phyloP scores from a whole-genome alignment of 2,113 vertebrate species.

The Nycticryphes semicollaris region DNA sequence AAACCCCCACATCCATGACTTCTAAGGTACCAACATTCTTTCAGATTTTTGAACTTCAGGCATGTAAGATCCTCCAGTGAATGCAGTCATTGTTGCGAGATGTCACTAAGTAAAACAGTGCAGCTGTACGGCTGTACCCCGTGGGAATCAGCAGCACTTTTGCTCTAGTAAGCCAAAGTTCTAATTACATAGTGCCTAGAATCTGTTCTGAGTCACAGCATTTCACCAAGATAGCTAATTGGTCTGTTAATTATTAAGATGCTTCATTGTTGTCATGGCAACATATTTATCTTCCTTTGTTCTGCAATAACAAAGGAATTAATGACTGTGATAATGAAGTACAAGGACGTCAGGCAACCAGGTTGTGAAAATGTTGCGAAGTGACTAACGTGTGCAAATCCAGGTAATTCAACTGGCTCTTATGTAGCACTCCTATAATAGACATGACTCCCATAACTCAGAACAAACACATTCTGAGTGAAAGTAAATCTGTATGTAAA shows the following conservation, averaged over 20 bases:
- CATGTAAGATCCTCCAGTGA: not conserved
- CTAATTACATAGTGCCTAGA: conserved; percentile 81
- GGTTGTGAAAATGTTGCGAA: not conserved
- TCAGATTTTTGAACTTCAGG: not conserved
- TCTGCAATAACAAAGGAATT: conserved; percentile 56
- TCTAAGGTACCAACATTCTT: not conserved
- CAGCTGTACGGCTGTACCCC: conserved; percentile 58
- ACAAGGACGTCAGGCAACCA: conserved; percentile 29
- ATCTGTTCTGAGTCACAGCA: conserved; percentile 71
- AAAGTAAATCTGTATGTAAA: not conserved
- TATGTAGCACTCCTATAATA: fast-evolving
- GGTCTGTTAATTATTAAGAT: conserved; percentile 87
- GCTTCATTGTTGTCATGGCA: conserved; percentile 80
- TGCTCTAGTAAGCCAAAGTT: conserved; percentile 71
- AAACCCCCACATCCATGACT: not conserved
- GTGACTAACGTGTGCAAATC: not conserved
- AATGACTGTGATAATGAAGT: conserved; percentile 36
- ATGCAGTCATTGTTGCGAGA: not conserved
- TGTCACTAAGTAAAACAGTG: not conserved
- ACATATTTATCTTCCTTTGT: conserved; percentile 67
- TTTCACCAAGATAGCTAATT: conserved; percentile 78
- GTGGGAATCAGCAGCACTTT: conserved; percentile 55
- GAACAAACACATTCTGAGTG: not conserved
- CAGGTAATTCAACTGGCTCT: not conserved
- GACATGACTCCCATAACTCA: not conserved